phyloP scores from a whole-genome alignment of 2,797 vertebrate genomes.

The Diceros bicornis region DNA sequence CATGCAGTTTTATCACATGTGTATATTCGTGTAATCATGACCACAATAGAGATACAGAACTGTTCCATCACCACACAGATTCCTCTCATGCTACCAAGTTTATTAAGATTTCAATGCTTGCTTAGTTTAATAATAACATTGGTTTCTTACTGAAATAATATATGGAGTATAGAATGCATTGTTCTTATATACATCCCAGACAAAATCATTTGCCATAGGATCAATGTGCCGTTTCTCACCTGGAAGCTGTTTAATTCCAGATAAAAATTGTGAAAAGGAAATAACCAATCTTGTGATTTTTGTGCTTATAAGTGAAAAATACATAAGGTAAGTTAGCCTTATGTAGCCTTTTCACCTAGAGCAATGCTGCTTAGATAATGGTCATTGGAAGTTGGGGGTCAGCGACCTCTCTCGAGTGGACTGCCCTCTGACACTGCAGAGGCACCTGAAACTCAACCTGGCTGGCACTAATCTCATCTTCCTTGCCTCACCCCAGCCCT shows the following conservation, averaged over 20 bases:
- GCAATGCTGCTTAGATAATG: accelerated
- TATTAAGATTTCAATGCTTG: background rate
- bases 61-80: background rate
- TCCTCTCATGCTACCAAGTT: background rate
- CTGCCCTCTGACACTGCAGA: background rate
- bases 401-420: accelerated
- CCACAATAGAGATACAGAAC: background rate
- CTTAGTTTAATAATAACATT: background rate
- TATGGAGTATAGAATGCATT: accelerated
- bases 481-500: no score
- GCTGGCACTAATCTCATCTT: background rate
- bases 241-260: background rate
- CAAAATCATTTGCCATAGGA: background rate
- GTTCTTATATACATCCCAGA: accelerated
- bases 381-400: background rate
- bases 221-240: background rate
- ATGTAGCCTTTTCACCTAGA: background rate
- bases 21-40: background rate
- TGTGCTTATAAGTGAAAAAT: background rate
- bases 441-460: accelerated
- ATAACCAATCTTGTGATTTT: background rate
- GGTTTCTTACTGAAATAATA: background rate
- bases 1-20: background rate
- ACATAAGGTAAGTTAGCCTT: accelerated
- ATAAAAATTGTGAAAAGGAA: background rate